Conservation (phyloP, 2,113 vertebrate species). For the Corythornis cristatus region DNA sequence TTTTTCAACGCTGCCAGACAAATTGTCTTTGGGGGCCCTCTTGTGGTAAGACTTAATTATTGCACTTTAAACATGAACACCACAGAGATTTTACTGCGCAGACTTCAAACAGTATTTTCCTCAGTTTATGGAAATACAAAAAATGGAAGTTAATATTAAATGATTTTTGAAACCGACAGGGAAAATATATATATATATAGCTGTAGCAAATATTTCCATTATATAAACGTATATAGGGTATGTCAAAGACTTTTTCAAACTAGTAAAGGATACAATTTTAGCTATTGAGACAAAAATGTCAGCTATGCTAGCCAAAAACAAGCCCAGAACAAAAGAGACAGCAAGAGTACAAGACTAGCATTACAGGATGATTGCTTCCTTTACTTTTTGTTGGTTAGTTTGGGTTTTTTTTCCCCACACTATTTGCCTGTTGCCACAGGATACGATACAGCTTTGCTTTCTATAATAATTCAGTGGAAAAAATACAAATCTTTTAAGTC, state of each 20-base stretch:
- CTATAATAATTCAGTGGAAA: neutral
- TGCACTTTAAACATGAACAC: neutral
- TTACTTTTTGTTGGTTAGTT: neutral
- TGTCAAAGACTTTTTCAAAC: neutral
- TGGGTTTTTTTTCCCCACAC: no score
- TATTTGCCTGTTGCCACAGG: neutral
- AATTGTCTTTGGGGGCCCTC: constrained; percentile 74
- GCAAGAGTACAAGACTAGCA: neutral
- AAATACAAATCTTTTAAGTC: neutral
- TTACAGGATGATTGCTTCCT: neutral
- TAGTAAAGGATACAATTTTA: neutral
- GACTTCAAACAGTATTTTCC: neutral
- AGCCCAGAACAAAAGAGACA: neutral
- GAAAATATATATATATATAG: neutral
- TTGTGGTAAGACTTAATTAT: constrained; percentile 54
- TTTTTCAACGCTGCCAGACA: neutral
- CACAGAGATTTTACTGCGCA: no score
- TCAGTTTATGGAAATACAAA: neutral
- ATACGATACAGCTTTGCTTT: neutral
- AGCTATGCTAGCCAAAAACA: neutral
- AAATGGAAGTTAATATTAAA: neutral
- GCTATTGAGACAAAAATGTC: neutral
- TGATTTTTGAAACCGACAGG: neutral
- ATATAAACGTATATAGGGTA: neutral
- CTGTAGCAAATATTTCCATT: neutral